Conservation (phyloP, 2,888 invertebrate genomes). For the Nebria salina region DNA sequence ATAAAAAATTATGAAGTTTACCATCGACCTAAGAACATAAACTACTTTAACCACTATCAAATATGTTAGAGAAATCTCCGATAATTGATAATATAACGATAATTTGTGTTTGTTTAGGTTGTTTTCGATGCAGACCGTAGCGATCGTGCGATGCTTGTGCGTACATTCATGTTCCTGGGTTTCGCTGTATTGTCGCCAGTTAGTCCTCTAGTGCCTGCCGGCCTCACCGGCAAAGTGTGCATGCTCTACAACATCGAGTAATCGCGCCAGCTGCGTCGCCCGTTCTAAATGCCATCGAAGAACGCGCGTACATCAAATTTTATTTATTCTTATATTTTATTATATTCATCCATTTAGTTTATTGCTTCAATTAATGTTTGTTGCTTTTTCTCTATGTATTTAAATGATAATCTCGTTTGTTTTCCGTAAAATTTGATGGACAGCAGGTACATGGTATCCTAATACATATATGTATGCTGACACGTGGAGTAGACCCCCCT, state of each 20-base stretch:
- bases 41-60: too few species aligned
- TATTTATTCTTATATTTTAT: constrained; percentile 46
- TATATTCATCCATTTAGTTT: constrained; percentile 47
- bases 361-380: neutral
- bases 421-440: neutral
- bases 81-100: neutral
- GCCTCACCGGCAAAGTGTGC: constrained; percentile 60
- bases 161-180: constrained; percentile 97
- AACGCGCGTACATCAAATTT: constrained; percentile 56
- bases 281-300: constrained; percentile 47
- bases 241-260: constrained; percentile 63
- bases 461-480: neutral
- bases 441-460: neutral
- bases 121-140: constrained; percentile 68
- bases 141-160: constrained; percentile 87
- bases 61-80: too few species aligned
- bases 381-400: neutral
- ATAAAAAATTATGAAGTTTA: too few species aligned
- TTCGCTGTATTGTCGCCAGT: constrained; percentile 88
- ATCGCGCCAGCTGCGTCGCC: constrained; percentile 9
- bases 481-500: constrained; percentile 43
- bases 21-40: too few species aligned
- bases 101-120: constrained; percentile 53
- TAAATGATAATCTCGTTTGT: neutral
- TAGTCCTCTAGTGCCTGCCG: constrained; percentile 77